Evolutionary conservation across 1,140 invertebrate genomes (phyloP), one percentile per base, ranked within the genome.

Genomic region (Pseudobourletiella spinata): DNA sequence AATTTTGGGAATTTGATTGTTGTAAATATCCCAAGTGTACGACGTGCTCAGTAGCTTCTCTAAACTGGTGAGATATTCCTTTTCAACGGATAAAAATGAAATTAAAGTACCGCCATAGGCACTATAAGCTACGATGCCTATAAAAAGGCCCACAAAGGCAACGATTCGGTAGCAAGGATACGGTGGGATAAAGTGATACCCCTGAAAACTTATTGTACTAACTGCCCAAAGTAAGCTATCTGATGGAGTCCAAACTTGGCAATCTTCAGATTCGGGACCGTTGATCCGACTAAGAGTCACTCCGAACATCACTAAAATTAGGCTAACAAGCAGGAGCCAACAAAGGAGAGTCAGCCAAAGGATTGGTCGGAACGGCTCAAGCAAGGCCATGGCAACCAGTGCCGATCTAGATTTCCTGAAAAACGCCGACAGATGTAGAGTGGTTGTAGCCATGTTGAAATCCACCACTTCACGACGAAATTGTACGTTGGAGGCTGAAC

Each of bases 371-470:
- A 65, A 65, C 16, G 64, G 64, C 1, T 43, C 42, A 6, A 42
- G 1, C 3, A 65, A 22, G 14, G 59, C 51, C 11, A 44, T 30
- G 1, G 18, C 3, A 35, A 25, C 11, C 3, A 44, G 4, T 1
- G 18, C 11, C 1, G 28, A 22, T 6, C 26, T 28, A 1, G 64
- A 55, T 26, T 16, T 50, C 3, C 35, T 22, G 32, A 65, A 65
- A 51, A 61, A 65, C 11, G 58, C 44, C 16, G 18, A 44, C 3
- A 65, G 25, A 2, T 30, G 29, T 2, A 65, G 15, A 18, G 29
- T 22, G 39, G 32, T 65, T 14, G 59, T 61, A 15, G 64, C 58
- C 30, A 65, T 51, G 30, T 65, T 65, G 20, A 65, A 65, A 32
- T 65, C 57, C 1, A 65, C 55, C 4, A 44, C 59, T 24, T 48